Evolutionary conservation across 2,888 invertebrate species (phyloP).

Genomic region (Tolmerus cingulatus): DNA sequence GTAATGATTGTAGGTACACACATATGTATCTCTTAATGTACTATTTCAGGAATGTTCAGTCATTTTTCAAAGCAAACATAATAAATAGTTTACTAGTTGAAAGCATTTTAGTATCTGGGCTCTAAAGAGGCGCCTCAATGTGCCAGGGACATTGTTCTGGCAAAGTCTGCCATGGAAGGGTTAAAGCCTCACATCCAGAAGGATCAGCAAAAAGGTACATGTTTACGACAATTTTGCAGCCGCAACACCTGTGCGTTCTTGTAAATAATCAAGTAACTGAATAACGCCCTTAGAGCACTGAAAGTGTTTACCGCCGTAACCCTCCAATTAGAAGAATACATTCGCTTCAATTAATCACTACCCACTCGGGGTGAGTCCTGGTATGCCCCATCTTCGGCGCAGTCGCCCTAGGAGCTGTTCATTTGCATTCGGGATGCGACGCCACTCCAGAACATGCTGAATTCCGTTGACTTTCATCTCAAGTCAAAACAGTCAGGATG

Average conservation of each 20-base stretch:
- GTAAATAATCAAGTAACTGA: background rate
- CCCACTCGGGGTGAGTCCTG: background rate
- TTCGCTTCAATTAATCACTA: background rate
- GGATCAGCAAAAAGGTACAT: background rate
- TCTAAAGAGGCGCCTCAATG: no score
- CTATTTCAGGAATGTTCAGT: no score
- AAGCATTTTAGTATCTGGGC: no score
- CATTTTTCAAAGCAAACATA: no score
- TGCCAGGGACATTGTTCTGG: no score
- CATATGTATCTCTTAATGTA: no score
- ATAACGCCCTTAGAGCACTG: background rate
- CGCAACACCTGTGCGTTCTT: background rate
- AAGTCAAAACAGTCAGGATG: background rate
- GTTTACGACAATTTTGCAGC: background rate
- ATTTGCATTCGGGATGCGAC: constrained; percentile 25
- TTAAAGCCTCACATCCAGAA: no score
- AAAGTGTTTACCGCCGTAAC: background rate
- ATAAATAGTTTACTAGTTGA: no score
- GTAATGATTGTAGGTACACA: no score
- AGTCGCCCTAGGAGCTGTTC: background rate
- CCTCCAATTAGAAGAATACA: background rate
- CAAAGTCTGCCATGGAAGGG: no score
- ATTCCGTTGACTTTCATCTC: background rate
- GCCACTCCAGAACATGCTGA: background rate
- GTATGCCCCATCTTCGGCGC: background rate